These are phyloP conservation scores for Corapipo altera DNA, from an alignment of 2,113 vertebrate species.

Conservation along the genomic window DNA sequence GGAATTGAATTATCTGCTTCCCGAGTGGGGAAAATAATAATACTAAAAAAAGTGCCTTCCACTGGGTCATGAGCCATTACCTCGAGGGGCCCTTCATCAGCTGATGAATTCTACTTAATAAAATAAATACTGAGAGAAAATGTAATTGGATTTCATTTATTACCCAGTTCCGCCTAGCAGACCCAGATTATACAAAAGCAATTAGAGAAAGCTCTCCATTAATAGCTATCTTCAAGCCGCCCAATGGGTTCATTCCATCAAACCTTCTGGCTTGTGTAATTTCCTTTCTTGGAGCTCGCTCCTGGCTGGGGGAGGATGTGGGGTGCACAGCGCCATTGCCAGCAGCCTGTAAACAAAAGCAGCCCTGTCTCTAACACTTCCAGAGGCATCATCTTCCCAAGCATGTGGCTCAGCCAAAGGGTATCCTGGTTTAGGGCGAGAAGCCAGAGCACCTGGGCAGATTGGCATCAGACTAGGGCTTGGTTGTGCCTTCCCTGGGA, in stretches of 20 bases:
- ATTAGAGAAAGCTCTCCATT: constrained; percentile 73
- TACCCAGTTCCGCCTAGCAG: constrained; percentile 74
- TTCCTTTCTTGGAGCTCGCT: constrained; percentile 42
- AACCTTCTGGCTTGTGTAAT: constrained; percentile 65
- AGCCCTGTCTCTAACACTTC: background rate
- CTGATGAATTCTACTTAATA: constrained; percentile 72
- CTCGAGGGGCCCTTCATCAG: constrained; percentile 67
- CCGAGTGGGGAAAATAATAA: constrained; percentile 46
- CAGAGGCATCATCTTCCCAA: background rate
- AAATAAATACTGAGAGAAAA: constrained; percentile 74
- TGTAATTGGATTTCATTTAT: constrained; percentile 76
- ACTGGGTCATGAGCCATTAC: constrained; percentile 65
- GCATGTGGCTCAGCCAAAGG: background rate
- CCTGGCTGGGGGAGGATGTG: background rate
- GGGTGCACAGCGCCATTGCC: background rate
- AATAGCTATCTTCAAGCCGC: constrained; percentile 69
- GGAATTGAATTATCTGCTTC: constrained; percentile 4
- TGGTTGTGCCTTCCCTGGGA: background rate
- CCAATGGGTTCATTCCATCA: constrained; percentile 69
- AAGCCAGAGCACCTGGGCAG: constrained; percentile 46
- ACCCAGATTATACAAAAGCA: constrained; percentile 74
- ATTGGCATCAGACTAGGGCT: background rate
- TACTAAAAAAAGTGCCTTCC: constrained; percentile 46
- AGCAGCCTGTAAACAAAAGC: constrained; percentile 32
- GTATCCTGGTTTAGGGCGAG: background rate